phyloP scores from a whole-genome alignment of 1,140 invertebrate species.

The Chlorops oryzae region DNA sequence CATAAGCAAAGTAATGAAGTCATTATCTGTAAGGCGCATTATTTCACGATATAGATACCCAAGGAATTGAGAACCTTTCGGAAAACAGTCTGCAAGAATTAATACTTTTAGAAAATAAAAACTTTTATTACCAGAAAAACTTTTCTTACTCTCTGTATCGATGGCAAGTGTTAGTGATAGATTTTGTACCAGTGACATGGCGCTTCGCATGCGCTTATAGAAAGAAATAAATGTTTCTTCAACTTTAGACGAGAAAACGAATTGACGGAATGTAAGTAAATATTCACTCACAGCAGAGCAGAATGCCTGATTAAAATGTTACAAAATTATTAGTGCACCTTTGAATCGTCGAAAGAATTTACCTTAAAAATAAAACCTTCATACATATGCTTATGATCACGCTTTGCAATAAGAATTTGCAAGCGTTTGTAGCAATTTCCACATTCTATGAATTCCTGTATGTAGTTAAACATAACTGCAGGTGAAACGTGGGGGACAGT shows the following conservation, averaged over 20 bases:
- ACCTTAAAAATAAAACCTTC: conserved; percentile 24
- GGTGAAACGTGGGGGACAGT: conserved; percentile 27
- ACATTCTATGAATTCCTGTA: conserved; percentile 26
- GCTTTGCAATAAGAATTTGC: conserved; percentile 11
- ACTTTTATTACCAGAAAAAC: background rate
- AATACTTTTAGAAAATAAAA: background rate
- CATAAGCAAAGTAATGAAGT: conserved; percentile 28
- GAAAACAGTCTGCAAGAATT: background rate
- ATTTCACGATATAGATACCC: conserved; percentile 31
- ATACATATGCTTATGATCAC: conserved; percentile 16
- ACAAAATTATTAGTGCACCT: no score
- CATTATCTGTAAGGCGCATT: conserved; percentile 21
- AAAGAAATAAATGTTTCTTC: conserved; percentile 12
- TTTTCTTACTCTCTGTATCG: conserved; percentile 15
- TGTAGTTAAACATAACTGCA: conserved; percentile 21
- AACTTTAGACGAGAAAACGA: conserved; percentile 13
- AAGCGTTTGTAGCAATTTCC: conserved; percentile 30
- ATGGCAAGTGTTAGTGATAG: conserved; percentile 18
- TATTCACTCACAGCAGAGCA: conserved; percentile 16
- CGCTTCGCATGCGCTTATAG: conserved; percentile 21
- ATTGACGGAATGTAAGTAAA: conserved; percentile 4
- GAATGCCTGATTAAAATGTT: background rate
- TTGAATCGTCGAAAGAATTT: no score
- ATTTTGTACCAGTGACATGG: conserved; percentile 11
- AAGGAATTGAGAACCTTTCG: conserved; percentile 26